Conservation (phyloP, 2,888 invertebrate species). For the Oxystoma pomonae region DNA sequence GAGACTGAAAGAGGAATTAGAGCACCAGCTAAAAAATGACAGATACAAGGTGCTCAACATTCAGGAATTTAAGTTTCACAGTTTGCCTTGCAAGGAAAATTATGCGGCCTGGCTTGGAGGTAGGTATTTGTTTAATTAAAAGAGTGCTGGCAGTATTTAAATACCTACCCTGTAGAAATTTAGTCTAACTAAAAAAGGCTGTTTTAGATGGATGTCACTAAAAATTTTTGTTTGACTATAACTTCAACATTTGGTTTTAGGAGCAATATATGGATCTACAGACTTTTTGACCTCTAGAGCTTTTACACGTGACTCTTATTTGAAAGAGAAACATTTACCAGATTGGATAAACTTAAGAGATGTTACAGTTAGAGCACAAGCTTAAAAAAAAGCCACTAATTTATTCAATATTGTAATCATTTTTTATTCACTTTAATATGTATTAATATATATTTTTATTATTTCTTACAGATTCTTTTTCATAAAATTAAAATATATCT, state of each 20-base stretch:
- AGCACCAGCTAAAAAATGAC: constrained; percentile 57
- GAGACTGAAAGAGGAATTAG: constrained; percentile 74
- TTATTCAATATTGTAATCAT: no score
- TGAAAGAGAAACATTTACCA: constrained; percentile 64
- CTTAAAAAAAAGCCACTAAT: constrained; percentile 5
- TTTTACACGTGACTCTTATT: constrained; percentile 70
- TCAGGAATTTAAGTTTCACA: constrained; percentile 74
- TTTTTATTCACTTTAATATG: no score
- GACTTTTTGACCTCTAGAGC: constrained; percentile 68
- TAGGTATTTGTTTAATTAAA: no score
- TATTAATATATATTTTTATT: no score
- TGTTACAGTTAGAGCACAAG: constrained; percentile 1
- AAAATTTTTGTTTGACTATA: constrained; percentile 8
- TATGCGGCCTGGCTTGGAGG: constrained; percentile 85
- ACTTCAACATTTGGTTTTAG: no score
- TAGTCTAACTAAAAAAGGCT: no score
- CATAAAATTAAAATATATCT: no score
- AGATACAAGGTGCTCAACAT: constrained; percentile 61
- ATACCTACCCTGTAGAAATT: no score
- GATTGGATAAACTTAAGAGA: constrained; percentile 64
- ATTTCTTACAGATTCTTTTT: no score
- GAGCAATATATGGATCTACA: constrained; percentile 73
- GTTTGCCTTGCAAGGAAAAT: constrained; percentile 74
- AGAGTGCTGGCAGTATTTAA: no score
- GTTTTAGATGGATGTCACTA: not conserved